These are phyloP conservation scores for Bombus vancouverensis DNA, from an alignment of 1,140 invertebrate genomes.

Conservation along the genomic window DNA sequence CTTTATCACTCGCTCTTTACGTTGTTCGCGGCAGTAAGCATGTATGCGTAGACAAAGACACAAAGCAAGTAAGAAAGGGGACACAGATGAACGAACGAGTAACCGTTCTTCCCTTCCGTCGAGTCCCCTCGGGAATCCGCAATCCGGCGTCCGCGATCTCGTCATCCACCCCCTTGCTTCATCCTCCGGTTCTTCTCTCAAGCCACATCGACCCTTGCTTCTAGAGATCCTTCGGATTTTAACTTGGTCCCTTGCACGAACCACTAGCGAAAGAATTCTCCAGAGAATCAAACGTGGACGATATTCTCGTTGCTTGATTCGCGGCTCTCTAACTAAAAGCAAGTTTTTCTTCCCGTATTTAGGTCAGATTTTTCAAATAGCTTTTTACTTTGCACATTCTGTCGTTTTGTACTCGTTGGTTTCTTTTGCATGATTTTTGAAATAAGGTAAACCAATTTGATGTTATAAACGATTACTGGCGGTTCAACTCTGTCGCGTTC, in stretches of 20 bases:
- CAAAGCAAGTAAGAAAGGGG: neutral
- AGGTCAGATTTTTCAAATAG: neutral
- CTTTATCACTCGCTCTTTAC: slow-evolving; percentile 1
- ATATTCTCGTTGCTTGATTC: slow-evolving; percentile 11
- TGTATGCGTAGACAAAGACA: neutral
- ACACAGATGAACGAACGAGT: slow-evolving; percentile 33
- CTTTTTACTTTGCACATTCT: neutral
- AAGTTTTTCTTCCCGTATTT: neutral
- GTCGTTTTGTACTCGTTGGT: neutral
- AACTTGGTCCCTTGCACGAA: slow-evolving; percentile 60
- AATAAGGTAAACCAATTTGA: neutral
- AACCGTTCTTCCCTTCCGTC: slow-evolving; percentile 39
- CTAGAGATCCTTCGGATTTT: slow-evolving; percentile 64
- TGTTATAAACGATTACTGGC: too few relatives aligned
- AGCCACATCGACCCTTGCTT: slow-evolving; percentile 24
- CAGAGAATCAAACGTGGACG: slow-evolving; percentile 24
- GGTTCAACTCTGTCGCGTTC: too few relatives aligned
- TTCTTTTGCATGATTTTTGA: neutral
- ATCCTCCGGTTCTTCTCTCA: neutral
- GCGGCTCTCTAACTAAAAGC: neutral
- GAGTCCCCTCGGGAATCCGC: slow-evolving; percentile 55
- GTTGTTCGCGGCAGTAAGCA: too few relatives aligned
- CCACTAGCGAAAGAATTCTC: slow-evolving; percentile 50
- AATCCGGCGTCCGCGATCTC: slow-evolving; percentile 65
- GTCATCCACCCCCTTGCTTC: slow-evolving; percentile 39